A percentile compares a stretch with the other conserved stretches of the same genome.
phyloP scores from a whole-genome alignment of 2,113 vertebrate species.

The Vireo altiloquus region DNA sequence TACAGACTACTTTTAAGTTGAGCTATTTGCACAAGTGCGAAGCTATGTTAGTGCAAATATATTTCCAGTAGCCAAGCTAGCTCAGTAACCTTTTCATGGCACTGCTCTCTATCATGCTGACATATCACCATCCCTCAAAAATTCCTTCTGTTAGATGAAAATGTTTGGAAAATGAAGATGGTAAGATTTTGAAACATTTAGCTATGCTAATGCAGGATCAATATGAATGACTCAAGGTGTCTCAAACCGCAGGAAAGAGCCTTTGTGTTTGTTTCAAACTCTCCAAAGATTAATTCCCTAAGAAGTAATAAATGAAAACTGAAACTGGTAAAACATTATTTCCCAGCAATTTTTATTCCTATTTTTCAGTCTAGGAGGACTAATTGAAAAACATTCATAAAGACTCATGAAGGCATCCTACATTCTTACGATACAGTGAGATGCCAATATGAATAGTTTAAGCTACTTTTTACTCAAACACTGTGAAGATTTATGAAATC shows the following conservation, averaged over 20 bases:
- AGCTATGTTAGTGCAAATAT: not conserved
- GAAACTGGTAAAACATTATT: not conserved
- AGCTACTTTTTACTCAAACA: not conserved
- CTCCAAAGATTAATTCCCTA: not conserved
- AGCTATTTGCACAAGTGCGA: not conserved
- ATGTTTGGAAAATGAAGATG: not conserved
- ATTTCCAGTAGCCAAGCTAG: not conserved
- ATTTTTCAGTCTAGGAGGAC: not conserved
- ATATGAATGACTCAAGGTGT: not conserved
- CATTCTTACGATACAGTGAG: not conserved
- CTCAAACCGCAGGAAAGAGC: not conserved
- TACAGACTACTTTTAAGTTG: not conserved
- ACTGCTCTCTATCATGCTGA: not conserved
- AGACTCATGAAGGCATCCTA: not conserved
- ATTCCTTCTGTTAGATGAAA: not conserved
- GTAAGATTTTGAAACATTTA: not conserved
- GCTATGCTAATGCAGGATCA: not conserved
- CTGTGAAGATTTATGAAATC: not conserved
- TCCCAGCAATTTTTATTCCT: not conserved
- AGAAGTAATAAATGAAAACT: not conserved
- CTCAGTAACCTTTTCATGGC: not conserved
- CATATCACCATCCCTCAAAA: not conserved
- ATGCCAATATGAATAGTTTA: not conserved
- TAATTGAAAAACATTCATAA: not conserved
- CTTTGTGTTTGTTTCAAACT: not conserved